Conservation (phyloP, 2,797 vertebrate genomes). For the Scarus forsteni region DNA sequence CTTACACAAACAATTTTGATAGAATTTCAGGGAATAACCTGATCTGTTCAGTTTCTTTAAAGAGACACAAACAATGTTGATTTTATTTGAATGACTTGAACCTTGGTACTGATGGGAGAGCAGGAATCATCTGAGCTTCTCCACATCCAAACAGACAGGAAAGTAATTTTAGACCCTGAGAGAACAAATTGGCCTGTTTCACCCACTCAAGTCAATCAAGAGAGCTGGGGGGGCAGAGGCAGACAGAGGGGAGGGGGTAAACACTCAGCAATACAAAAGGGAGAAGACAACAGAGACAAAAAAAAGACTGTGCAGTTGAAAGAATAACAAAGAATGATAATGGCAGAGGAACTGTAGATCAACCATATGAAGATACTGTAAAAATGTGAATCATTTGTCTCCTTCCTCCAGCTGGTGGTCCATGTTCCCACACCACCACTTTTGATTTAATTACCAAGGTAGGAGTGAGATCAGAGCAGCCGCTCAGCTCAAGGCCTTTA, state of each 20-base stretch:
- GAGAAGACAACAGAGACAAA: conserved; percentile 9
- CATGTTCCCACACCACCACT: conserved; percentile 47
- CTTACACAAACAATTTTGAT: conserved; percentile 39
- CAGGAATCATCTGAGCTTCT: conserved; percentile 58
- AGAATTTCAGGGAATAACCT: conserved; percentile 39
- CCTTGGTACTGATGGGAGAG: conserved; percentile 57
- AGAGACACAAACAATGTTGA: conserved; percentile 54
- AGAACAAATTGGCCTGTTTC: conserved; percentile 76
- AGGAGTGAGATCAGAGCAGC: conserved; percentile 75
- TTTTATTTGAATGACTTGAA: conserved; percentile 48
- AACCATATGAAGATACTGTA: neutral
- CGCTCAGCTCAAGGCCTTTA: conserved; percentile 61
- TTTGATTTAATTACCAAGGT: conserved; percentile 69
- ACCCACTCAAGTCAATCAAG: conserved; percentile 78
- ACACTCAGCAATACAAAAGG: conserved; percentile 10
- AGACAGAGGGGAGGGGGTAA: conserved; percentile 8
- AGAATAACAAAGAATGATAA: conserved; percentile 15
- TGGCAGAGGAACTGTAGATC: conserved; percentile 3
- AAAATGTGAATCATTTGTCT: conserved; percentile 14
- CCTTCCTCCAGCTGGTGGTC: conserved; percentile 70
- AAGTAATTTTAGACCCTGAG: conserved; percentile 76
- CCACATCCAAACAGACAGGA: conserved; percentile 76
- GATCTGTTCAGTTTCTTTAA: conserved; percentile 15
- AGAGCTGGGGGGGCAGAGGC: conserved; percentile 39
- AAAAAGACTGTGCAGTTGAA: conserved; percentile 5